These are phyloP conservation scores for Cyphomyrus discorhynchus DNA, from an alignment of 2,113 vertebrate genomes.

Conservation along the genomic window DNA sequence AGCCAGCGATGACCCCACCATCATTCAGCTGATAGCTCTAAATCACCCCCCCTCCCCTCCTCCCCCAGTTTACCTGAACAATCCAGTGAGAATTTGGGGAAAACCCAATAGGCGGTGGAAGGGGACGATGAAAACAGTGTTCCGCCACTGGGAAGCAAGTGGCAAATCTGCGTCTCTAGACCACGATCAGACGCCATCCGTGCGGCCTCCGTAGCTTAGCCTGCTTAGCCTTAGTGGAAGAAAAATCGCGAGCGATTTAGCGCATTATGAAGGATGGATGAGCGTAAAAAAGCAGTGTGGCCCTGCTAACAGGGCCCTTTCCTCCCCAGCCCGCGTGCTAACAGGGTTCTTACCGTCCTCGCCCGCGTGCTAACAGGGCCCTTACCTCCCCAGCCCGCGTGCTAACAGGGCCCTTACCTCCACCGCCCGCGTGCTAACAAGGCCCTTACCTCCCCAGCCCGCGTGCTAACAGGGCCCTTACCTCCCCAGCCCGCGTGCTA, in stretches of 20 bases:
- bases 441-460: background rate
- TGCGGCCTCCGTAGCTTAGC: background rate
- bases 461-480: background rate
- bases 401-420: background rate
- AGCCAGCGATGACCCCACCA: background rate
- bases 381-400: background rate
- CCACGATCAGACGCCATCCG: background rate
- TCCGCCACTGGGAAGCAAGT: background rate
- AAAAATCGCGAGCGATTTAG: background rate
- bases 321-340: background rate
- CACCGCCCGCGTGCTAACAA: background rate
- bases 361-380: background rate
- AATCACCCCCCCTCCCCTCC: constrained; percentile 48
- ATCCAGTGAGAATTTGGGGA: constrained; percentile 38
- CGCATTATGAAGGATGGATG: background rate
- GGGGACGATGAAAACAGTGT: constrained; percentile 14
- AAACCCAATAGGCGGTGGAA: constrained; percentile 28
- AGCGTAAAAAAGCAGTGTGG: background rate
- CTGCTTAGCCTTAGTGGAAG: background rate
- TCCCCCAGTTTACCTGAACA: constrained; percentile 50
- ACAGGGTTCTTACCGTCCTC: background rate
- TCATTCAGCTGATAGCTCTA: constrained; percentile 63
- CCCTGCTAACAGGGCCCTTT: background rate
- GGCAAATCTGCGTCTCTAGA: background rate
- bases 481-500: background rate